Evolutionary conservation across 1,140 invertebrate species (phyloP), one percentile per base, ranked within the genome.

Genomic region (Micrasema minimum): DNA sequence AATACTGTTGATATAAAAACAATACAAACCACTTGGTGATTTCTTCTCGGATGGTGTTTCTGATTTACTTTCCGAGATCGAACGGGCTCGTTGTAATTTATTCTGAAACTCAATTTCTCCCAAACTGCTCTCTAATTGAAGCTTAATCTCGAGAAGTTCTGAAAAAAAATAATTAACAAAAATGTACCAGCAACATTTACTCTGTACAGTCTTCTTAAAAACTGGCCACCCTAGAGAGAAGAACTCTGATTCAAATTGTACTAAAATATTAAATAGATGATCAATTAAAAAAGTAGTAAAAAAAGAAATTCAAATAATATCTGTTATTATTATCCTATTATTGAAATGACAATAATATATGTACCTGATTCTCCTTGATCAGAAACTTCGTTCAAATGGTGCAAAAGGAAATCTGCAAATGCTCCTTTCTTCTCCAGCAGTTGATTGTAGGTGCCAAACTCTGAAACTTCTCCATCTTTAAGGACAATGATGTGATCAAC

Each of bases 401-500:
- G 91, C 14, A 93, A 79, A 12, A 96, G 80, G 80, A 96, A 96
- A 68, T 93, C 92, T 12, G 91, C 88, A 78, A 94, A 94, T 51
- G 91, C 90, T 35, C 92, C 92, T 78, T 92, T 93, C 80, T 92
- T 93, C 70, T 90, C 89, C 9, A 95, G 76, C 74, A 95, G 80
- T 78, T 96, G 88, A 78, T 92, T 89, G 79, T 95, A 97, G 6
- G 91, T 92, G 41, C 95, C 95, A 51, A 83, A 88, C 82, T 97
- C 95, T 0, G 92, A 93, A 1, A 97, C 86, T 78, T 90, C 85
- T 2, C 95, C 96, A 76, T 95, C 87, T 76, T 93, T 92, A 67
- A 97, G 78, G 1, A 96, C 95, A 74, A 96, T 82, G 61, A 98
- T 96, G 72, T 93, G 88, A 83, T 97, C 94, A 0, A 93, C 91